Evolutionary conservation across 1,140 invertebrate genomes (phyloP), one percentile per base, ranked within the genome.

Genomic region (Sitobion miscanthi): DNA sequence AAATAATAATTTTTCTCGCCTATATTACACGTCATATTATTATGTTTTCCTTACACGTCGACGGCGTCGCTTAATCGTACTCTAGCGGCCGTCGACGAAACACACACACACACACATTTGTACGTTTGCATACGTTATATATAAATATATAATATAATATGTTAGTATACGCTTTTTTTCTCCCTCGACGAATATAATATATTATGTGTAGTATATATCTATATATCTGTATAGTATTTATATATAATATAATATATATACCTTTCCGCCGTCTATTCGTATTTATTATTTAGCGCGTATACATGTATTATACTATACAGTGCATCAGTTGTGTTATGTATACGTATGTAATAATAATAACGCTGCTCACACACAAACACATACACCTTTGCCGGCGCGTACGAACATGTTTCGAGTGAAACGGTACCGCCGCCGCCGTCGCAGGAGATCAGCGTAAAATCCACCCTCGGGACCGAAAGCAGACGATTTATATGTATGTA

Each of bases 211-310:
- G 42, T 45, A n/a, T 89, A 35, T 35, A 30, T 69, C 14, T n/a
- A 69, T n/a, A 14, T 30, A 62, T 42, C 57, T 30, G 5, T 62
- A 62, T 30, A 11, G 57, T 62, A 62, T 62, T 11, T 62, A 14
- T 77, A 54, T 54, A 54, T 54, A 54, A 54, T 54, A 77, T 30
- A 62, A 30, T 62, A n/a, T 35, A 77, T 77, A n/a, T 77, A n/a
- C 62, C n/a, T 77, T 54, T 52, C 87, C 21, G 8, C 7, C 87
- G 87, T 89, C 87, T 89, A n/a, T 89, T 89, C 49, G 49, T 54
- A 89, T 89, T 89, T 89, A 89, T 89, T 89, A 89, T 89, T 89
- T 89, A 87, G 30, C 8, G n/a, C 11, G 17, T 87, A 47, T 49
- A 35, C 20, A n/a, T 35, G 77, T 21, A 7, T 35, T 42, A 83